A percentile compares a stretch with the other conserved stretches of the same genome.
Conservation (phyloP, 2,888 invertebrate species). For the Chymomyza fuscimana region DNA sequence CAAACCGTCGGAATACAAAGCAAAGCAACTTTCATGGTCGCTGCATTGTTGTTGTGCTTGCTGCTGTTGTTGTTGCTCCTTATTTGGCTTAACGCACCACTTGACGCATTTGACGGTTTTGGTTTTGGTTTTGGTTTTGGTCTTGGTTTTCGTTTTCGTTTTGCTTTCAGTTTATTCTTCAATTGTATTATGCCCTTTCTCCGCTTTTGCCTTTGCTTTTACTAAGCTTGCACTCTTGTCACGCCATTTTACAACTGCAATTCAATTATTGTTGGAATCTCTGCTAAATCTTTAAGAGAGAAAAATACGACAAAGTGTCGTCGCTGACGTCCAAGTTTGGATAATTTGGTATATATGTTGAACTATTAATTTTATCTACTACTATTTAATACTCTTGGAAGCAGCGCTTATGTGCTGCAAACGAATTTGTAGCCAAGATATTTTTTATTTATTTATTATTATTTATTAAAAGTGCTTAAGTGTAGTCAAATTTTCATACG, state of each 20-base stretch:
- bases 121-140: constrained; percentile 20
- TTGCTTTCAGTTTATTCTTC: not conserved
- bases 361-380: constrained; percentile 42
- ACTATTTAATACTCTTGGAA: not conserved
- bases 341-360: constrained; percentile 45
- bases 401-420: not conserved
- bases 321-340: constrained; percentile 27
- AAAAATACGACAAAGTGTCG: not conserved
- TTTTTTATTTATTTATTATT: too few relatives aligned
- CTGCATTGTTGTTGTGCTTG: not conserved
- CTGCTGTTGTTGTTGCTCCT: constrained; percentile 22
- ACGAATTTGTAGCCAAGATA: not conserved
- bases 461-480: too few relatives aligned
- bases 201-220: constrained; percentile 8
- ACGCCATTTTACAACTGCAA: constrained; percentile 67
- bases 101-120: constrained; percentile 48
- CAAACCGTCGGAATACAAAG: not conserved
- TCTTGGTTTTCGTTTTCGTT: not conserved
- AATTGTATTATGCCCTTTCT: not conserved
- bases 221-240: constrained; percentile 51
- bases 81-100: constrained; percentile 38
- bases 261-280: constrained; percentile 65
- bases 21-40: not conserved
- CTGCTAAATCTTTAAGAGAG: not conserved
- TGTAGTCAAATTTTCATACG: too few relatives aligned